A percentile compares a stretch with the other conserved stretches of the same genome.
Conservation (phyloP, 2,888 invertebrate genomes). For the Galerucella pusilla region DNA sequence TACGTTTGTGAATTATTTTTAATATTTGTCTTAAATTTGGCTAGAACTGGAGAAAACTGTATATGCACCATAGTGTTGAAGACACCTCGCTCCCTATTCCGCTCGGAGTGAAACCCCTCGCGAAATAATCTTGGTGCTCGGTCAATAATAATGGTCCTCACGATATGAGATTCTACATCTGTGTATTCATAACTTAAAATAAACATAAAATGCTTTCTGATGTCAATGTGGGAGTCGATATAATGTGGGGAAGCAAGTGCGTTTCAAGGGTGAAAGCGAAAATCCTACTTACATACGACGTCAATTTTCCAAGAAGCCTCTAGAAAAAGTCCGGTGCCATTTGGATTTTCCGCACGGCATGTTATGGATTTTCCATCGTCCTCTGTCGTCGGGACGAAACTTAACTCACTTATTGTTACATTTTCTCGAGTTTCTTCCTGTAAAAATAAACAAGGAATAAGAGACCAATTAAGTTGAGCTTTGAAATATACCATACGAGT, state of each 20-base stretch:
- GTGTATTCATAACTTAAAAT: no score
- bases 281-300: slow-evolving; percentile 85
- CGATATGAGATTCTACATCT: no score
- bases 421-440: slow-evolving; percentile 86
- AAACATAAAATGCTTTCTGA: no score
- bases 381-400: slow-evolving; percentile 88
- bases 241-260: not conserved
- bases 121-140: no score
- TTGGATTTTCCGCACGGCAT: slow-evolving; percentile 91
- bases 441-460: slow-evolving; percentile 59
- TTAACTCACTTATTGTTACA: slow-evolving; percentile 85
- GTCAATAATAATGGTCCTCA: no score
- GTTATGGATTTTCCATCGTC: slow-evolving; percentile 91
- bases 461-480: slow-evolving; percentile 33
- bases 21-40: no score
- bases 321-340: slow-evolving; percentile 83
- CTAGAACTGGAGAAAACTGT: no score
- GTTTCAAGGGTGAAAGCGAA: slow-evolving; percentile 8
- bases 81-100: no score
- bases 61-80: no score
- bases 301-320: slow-evolving; percentile 89
- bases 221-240: no score
- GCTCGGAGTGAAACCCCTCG: no score
- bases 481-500: not conserved
- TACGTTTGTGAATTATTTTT: no score